phyloP scores from a whole-genome alignment of 2,797 vertebrate genomes.

The Cossypha dichroa region DNA sequence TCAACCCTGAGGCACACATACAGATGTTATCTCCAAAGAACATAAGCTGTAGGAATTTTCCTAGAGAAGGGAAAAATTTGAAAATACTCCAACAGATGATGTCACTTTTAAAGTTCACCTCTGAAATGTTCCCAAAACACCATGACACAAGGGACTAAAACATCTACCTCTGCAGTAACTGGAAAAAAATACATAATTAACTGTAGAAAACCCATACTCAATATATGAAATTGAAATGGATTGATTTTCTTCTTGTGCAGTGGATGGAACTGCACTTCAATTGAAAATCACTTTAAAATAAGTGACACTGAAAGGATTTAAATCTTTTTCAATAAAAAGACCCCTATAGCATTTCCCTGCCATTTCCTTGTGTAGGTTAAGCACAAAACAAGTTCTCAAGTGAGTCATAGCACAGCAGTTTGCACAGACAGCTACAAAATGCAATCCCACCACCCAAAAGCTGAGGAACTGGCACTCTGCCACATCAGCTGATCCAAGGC shows the following conservation, averaged over 20 bases:
- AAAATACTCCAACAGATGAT: background rate
- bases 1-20: background rate
- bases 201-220: background rate
- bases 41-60: background rate
- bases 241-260: slow-evolving; percentile 9
- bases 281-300: slow-evolving; percentile 1
- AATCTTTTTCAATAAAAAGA: background rate
- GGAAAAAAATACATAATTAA: background rate
- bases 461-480: background rate
- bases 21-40: background rate
- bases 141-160: background rate
- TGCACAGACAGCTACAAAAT: background rate
- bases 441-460: background rate
- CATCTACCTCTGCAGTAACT: background rate
- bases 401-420: background rate
- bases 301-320: background rate
- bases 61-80: background rate
- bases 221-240: background rate
- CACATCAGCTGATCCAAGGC: background rate
- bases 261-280: background rate
- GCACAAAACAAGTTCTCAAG: background rate
- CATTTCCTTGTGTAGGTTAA: background rate
- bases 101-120: background rate
- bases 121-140: background rate
- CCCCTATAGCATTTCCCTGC: background rate